A percentile compares a stretch with the other conserved stretches of the same genome.
These are phyloP conservation scores for Myrmecophaga tridactyla DNA, from an alignment of 2,113 vertebrate genomes.

Conservation along the genomic window DNA sequence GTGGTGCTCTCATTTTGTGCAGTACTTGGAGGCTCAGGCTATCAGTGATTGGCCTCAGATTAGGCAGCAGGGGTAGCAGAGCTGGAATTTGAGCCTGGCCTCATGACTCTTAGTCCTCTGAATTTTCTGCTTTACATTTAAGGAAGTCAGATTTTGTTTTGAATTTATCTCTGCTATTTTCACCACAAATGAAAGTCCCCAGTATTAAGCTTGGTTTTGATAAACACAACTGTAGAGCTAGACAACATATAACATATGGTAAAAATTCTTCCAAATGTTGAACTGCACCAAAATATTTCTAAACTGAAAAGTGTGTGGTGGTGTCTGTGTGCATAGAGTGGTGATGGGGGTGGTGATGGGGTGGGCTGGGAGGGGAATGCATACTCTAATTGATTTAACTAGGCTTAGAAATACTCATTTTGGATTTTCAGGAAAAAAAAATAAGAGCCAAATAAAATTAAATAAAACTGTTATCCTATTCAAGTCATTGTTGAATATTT, in stretches of 20 bases:
- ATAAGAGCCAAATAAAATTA: conserved; percentile 36
- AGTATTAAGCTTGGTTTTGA: conserved; percentile 18
- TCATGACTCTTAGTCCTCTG: not conserved
- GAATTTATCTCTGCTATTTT: conserved; percentile 56
- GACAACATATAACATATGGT: conserved; percentile 25
- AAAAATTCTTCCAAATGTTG: conserved; percentile 22
- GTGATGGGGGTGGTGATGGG: not conserved
- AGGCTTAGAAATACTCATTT: not conserved
- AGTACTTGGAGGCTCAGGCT: not conserved
- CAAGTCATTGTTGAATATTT: conserved; percentile 10
- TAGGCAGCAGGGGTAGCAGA: not conserved
- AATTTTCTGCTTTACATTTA: not conserved
- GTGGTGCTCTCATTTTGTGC: not conserved
- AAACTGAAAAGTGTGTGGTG: not conserved
- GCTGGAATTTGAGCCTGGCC: not conserved
- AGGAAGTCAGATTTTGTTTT: not conserved
- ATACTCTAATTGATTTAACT: not conserved
- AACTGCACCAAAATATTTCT: conserved; percentile 14
- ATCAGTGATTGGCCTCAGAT: not conserved
- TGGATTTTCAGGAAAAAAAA: not conserved
- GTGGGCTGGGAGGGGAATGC: not conserved
- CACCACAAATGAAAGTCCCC: not conserved
- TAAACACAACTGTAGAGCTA: conserved; percentile 33
- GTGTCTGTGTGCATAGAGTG: not conserved
- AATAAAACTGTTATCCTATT: conserved; percentile 11